Conservation (phyloP, 2,113 vertebrate species). For the Nematolebias whitei region DNA sequence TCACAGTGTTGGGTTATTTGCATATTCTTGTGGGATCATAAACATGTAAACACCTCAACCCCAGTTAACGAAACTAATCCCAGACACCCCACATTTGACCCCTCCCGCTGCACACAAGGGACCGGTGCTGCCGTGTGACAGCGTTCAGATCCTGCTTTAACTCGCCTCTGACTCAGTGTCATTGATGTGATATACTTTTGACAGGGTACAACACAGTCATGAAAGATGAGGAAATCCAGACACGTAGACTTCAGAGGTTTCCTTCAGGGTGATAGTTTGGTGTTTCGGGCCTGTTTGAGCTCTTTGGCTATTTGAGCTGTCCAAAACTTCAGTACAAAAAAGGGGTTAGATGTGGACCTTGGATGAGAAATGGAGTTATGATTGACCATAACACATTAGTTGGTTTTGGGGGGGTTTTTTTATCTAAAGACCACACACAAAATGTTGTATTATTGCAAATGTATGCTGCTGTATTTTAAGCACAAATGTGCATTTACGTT, state of each 20-base stretch:
- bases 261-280: constrained; percentile 43
- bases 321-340: constrained; percentile 50
- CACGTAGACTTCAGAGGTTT: constrained; percentile 35
- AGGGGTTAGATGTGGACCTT: constrained; percentile 19
- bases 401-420: too few relatives aligned
- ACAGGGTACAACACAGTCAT: constrained; percentile 42
- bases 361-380: constrained; percentile 5
- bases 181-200: constrained; percentile 55
- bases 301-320: constrained; percentile 32
- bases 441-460: neutral
- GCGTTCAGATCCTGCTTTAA: constrained; percentile 48
- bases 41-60: constrained; percentile 56
- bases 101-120: constrained; percentile 33
- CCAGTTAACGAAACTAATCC: constrained; percentile 55
- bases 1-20: constrained; percentile 18
- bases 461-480: neutral
- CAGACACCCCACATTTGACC: constrained; percentile 53
- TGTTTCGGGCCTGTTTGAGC: constrained; percentile 58
- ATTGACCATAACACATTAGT: too few relatives aligned
- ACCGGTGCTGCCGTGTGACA: constrained; percentile 23
- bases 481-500: constrained; percentile 23
- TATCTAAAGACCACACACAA: too few relatives aligned
- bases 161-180: constrained; percentile 45
- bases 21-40: constrained; percentile 17
- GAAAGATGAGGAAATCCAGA: constrained; percentile 65